Evolutionary conservation across 2,113 vertebrate species (phyloP).

Genomic region (Nanger granti): DNA sequence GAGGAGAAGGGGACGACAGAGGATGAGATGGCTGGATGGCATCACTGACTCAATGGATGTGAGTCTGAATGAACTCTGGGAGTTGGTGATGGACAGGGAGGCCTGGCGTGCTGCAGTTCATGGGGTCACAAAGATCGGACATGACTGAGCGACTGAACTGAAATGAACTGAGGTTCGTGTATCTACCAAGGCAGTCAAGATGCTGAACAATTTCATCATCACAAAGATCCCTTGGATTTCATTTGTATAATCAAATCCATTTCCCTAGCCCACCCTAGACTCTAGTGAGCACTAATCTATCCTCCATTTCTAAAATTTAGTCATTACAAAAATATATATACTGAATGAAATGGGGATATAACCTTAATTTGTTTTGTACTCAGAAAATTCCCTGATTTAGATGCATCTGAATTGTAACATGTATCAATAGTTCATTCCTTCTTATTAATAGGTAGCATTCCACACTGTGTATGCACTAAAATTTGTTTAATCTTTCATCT

Average conservation of each 20-base stretch:
- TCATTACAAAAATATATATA: background rate
- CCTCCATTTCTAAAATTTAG: background rate
- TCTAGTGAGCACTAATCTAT: background rate
- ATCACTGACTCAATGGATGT: too few relatives aligned
- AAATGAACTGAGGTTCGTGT: background rate
- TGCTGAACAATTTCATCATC: background rate
- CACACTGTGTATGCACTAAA: background rate
- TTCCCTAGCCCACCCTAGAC: background rate
- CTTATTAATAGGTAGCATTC: background rate
- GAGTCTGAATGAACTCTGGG: too few relatives aligned
- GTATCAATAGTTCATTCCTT: background rate
- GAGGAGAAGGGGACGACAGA: too few relatives aligned
- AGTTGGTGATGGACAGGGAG: too few relatives aligned
- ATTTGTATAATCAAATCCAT: background rate
- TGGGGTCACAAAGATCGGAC: too few relatives aligned
- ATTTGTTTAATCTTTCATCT: background rate
- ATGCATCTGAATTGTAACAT: background rate
- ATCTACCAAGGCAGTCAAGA: background rate
- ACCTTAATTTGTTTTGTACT: background rate
- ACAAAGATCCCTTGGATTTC: background rate
- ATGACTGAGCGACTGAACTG: too few relatives aligned
- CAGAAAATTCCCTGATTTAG: background rate
- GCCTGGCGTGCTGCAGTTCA: too few relatives aligned
- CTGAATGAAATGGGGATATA: background rate
- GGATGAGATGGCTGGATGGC: too few relatives aligned